Evolutionary conservation across 2,888 invertebrate genomes (phyloP), one percentile per base, ranked within the genome.

Genomic region (Apantesis nais): DNA sequence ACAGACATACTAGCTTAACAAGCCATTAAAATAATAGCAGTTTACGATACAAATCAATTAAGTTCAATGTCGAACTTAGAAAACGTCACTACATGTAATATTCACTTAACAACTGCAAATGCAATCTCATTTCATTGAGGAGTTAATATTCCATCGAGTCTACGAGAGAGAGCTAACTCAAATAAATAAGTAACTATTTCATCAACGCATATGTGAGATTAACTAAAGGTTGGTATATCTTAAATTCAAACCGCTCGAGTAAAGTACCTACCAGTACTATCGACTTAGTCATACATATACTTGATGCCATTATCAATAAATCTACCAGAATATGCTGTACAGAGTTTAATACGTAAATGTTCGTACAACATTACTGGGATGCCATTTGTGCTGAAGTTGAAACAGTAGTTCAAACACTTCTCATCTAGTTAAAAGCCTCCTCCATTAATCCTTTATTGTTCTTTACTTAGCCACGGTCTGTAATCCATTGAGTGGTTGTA

Each of bases 361-460:
- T 52, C 48, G 22, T 9, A n/a, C 48, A 29, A 58, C 58, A 58
- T 29, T 58, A 14, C 29, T 25, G 29, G 25, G 29, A 2, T 58
- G 14, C 29, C 29, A 25, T 34, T 48, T 52, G 34, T 16, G 1
- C 16, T 25, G 16, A 37, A 66, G 65, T 37, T 66, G 55, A 66
- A 55, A 37, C 55, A 52, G 55, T 39, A 52, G 62, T 68, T 64
- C 65, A 67, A 74, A 72, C 69, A 61, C 71, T 67, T 48, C 74
- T 74, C 80, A 77, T 81, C 66, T 75, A 72, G 70, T 77, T 83
- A 74, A 82, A 74, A 81, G 80, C 81, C 70, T 66, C 69, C 65
- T 74, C 68, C 78, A 82, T 81, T 75, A 78, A 78, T 79, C 71
- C 74, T 67, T 78, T 79, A 83, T 81, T 82, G 75, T 79, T 70